Conservation (phyloP, 2,113 vertebrate species). For the Corapipo altera region DNA sequence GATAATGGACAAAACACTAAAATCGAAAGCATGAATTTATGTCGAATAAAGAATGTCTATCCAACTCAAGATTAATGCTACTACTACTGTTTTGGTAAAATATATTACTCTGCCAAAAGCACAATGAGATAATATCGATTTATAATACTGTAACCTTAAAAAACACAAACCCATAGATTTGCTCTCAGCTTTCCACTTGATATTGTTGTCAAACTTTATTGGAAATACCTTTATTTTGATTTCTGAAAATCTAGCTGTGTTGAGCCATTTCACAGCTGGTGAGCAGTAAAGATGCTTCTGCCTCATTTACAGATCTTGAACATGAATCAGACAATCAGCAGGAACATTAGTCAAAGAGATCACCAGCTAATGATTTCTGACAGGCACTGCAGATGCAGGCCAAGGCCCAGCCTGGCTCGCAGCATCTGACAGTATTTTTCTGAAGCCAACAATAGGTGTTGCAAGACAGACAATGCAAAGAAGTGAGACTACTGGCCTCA, state of each 20-base stretch:
- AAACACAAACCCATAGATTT: neutral
- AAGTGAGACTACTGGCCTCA: neutral
- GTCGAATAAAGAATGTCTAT: neutral
- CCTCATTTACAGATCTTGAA: slow-evolving; percentile 81
- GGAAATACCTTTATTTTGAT: slow-evolving; percentile 76
- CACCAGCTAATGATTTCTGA: slow-evolving; percentile 87
- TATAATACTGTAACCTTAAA: slow-evolving; percentile 29
- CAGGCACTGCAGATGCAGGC: slow-evolving; percentile 80
- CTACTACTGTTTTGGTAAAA: neutral
- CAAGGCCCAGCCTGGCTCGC: slow-evolving; percentile 70
- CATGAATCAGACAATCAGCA: slow-evolving; percentile 85
- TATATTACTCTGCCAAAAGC: neutral
- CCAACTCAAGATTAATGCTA: neutral
- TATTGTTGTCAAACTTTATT: slow-evolving; percentile 70
- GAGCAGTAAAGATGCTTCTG: slow-evolving; percentile 85
- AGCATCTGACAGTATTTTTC: slow-evolving; percentile 68
- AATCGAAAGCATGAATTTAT: neutral
- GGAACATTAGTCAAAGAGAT: slow-evolving; percentile 89
- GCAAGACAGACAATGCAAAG: slow-evolving; percentile 57
- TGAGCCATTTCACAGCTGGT: slow-evolving; percentile 77
- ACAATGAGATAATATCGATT: neutral
- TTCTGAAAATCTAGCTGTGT: slow-evolving; percentile 68
- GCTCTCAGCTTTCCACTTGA: slow-evolving; percentile 47
- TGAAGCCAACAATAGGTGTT: slow-evolving; percentile 50
- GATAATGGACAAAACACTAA: neutral